phyloP scores from a whole-genome alignment of 2,797 vertebrate genomes.

The Propithecus perrieri region DNA sequence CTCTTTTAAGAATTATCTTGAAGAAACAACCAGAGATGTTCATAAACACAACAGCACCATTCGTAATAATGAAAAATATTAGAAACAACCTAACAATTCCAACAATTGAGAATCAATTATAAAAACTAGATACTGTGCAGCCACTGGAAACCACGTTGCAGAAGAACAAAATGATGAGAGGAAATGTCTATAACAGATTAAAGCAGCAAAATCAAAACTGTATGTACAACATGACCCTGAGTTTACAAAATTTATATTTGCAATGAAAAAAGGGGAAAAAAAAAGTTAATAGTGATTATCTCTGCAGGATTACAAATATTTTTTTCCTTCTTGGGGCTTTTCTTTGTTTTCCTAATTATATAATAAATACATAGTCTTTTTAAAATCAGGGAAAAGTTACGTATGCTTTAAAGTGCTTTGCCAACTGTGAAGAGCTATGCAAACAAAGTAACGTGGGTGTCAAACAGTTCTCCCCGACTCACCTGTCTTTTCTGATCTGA shows the following conservation, averaged over 20 bases:
- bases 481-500: neutral
- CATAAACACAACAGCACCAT: neutral
- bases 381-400: conserved; percentile 1
- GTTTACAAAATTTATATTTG: neutral
- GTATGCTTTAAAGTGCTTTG: neutral
- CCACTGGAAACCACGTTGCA: neutral
- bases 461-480: neutral
- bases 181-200: neutral
- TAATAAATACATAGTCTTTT: neutral
- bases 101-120: neutral
- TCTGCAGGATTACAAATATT: neutral
- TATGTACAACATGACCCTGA: neutral
- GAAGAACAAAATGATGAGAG: neutral
- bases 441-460: neutral
- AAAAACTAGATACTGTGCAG: neutral
- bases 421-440: neutral
- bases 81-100: neutral
- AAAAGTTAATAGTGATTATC: neutral
- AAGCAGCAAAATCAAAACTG: neutral
- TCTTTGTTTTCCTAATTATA: conserved; percentile 19
- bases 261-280: conserved; percentile 19
- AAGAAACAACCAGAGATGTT: neutral
- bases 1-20: neutral
- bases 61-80: neutral
- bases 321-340: neutral